Evolutionary conservation across 2,797 vertebrate genomes (phyloP).

Genomic region (Triplophysa yarkandensis): DNA sequence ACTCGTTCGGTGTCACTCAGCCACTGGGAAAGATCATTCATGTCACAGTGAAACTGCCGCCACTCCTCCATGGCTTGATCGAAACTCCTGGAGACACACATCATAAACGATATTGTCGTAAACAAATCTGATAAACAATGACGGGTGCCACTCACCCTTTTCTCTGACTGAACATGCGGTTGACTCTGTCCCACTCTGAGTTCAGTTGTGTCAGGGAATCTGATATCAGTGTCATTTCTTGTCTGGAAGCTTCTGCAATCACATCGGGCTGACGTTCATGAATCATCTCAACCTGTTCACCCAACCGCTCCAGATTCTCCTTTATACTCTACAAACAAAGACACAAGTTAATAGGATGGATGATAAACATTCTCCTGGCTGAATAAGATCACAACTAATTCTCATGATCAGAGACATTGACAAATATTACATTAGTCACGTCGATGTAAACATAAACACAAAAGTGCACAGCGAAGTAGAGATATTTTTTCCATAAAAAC

Average conservation of each 20-base stretch:
- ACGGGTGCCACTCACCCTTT: conserved; percentile 80
- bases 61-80: conserved; percentile 85
- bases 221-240: conserved; percentile 85
- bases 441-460: too few species aligned
- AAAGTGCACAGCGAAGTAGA: too few species aligned
- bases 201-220: conserved; percentile 88
- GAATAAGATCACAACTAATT: too few species aligned
- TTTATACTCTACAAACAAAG: conserved; percentile 80
- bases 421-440: too few species aligned
- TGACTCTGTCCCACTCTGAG: conserved; percentile 90
- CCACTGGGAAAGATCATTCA: conserved; percentile 89
- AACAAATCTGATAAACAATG: background rate
- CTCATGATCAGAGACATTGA: too few species aligned
- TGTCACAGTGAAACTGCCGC: conserved; percentile 89
- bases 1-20: conserved; percentile 80
- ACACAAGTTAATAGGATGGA: too few species aligned
- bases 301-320: conserved; percentile 84
- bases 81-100: conserved; percentile 71
- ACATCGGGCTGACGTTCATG: conserved; percentile 89
- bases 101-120: conserved; percentile 4
- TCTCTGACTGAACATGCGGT: conserved; percentile 87
- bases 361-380: too few species aligned
- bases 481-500: too few species aligned
- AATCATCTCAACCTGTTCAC: conserved; percentile 83
- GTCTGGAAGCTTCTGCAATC: conserved; percentile 82